phyloP scores from a whole-genome alignment of 2,888 invertebrate genomes.

The Folsomia candida region DNA sequence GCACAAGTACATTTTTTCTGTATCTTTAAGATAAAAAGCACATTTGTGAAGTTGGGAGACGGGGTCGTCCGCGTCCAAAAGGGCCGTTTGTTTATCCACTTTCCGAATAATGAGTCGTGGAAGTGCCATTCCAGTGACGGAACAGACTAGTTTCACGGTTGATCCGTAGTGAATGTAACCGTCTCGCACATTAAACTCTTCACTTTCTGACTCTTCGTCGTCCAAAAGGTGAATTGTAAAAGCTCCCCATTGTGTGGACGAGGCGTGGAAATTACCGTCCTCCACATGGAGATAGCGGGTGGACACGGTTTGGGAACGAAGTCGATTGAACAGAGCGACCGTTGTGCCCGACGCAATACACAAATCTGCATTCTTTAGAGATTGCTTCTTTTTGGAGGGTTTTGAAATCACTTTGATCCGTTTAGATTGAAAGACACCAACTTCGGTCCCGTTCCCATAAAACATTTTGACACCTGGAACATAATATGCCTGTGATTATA shows the following conservation, averaged over 20 bases:
- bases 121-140: constrained; percentile 61
- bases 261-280: constrained; percentile 61
- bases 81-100: constrained; percentile 61
- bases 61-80: constrained; percentile 62
- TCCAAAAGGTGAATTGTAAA: constrained; percentile 62
- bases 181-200: constrained; percentile 60
- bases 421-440: constrained; percentile 61
- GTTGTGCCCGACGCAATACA: constrained; percentile 63
- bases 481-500: no score
- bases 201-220: constrained; percentile 59
- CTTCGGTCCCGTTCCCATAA: constrained; percentile 59
- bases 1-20: constrained; percentile 61
- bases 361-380: constrained; percentile 62
- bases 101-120: constrained; percentile 57
- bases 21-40: constrained; percentile 63
- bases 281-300: constrained; percentile 61
- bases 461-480: constrained; percentile 59
- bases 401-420: constrained; percentile 64
- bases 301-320: constrained; percentile 62
- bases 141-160: constrained; percentile 62
- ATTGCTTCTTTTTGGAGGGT: constrained; percentile 64
- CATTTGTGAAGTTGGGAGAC: constrained; percentile 64
- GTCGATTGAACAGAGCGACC: constrained; percentile 62
- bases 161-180: constrained; percentile 63
- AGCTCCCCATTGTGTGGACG: constrained; percentile 63